Percentiles rank a stretch among this genome's conserved stretches.
Conservation (phyloP, 2,888 invertebrate species). For the Onchidella celtica region DNA sequence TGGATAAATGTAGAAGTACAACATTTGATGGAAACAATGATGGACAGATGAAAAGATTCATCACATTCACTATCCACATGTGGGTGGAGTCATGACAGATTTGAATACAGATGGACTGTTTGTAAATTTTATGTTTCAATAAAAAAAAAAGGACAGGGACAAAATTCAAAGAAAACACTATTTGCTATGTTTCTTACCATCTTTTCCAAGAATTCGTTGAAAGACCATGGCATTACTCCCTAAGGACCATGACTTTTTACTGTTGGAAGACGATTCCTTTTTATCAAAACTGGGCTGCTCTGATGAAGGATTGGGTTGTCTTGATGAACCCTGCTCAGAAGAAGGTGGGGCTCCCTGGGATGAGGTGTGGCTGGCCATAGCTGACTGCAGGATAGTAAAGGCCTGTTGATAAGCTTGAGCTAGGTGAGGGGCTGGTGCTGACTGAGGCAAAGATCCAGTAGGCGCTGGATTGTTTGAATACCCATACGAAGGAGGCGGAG, state of each 20-base stretch:
- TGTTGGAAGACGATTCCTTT: constrained; percentile 28
- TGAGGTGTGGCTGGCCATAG: not conserved
- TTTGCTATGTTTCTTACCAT: constrained; percentile 29
- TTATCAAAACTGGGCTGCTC: too few species aligned
- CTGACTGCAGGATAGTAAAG: not conserved
- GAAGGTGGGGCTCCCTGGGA: not conserved
- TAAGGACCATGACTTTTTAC: constrained; percentile 41
- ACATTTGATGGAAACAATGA: too few species aligned
- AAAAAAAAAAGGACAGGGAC: too few species aligned
- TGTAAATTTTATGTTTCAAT: too few species aligned
- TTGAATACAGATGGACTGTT: too few species aligned
- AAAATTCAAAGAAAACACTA: too few species aligned
- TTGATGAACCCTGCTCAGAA: not conserved
- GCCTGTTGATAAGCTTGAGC: constrained; percentile 13
- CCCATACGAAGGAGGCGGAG: not conserved
- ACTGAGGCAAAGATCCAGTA: not conserved
- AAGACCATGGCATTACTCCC: constrained; percentile 40
- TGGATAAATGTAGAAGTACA: too few species aligned
- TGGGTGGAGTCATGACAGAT: too few species aligned
- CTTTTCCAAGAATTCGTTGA: constrained; percentile 28
- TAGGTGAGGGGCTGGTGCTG: not conserved
- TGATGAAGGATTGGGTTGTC: not conserved
- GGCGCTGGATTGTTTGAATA: not conserved
- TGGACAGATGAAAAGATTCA: too few species aligned
- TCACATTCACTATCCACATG: too few species aligned